These are phyloP conservation scores for Corydoras maculifer DNA, from an alignment of 2,113 vertebrate species.

Conservation along the genomic window DNA sequence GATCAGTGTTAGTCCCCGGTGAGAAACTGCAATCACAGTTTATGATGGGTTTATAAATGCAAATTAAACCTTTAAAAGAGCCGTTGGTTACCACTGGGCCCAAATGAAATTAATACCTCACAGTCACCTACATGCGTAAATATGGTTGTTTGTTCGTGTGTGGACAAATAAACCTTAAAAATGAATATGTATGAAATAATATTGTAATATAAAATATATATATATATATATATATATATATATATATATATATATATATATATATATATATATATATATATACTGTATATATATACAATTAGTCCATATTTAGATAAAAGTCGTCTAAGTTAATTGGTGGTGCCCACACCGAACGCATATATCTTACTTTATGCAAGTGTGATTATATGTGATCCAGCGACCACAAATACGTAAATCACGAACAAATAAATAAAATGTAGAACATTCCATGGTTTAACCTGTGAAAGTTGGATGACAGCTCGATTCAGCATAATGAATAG, in stretches of 20 bases:
- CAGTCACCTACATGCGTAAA: not conserved
- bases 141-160: too few species aligned
- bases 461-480: conserved; percentile 49
- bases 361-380: not conserved
- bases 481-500: conserved; percentile 85
- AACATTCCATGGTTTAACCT: conserved; percentile 38
- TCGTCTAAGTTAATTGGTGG: too few species aligned
- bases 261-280: too few species aligned
- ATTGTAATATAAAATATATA: too few species aligned
- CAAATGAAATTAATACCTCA: conserved; percentile 1
- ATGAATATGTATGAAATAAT: too few species aligned
- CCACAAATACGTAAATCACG: conserved; percentile 1
- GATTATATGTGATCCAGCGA: not conserved
- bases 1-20: conserved; percentile 53
- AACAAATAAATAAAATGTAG: conserved; percentile 34
- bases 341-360: too few species aligned
- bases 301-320: too few species aligned
- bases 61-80: not conserved
- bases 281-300: too few species aligned
- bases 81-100: not conserved
- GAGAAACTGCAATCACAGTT: conserved; percentile 22
- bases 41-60: conserved; percentile 15
- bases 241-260: too few species aligned
- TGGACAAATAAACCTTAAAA: too few species aligned
- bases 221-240: too few species aligned